A percentile compares a stretch with the other conserved stretches of the same genome.
Conservation (phyloP, 2,888 invertebrate genomes). For the Euproctis similis region DNA sequence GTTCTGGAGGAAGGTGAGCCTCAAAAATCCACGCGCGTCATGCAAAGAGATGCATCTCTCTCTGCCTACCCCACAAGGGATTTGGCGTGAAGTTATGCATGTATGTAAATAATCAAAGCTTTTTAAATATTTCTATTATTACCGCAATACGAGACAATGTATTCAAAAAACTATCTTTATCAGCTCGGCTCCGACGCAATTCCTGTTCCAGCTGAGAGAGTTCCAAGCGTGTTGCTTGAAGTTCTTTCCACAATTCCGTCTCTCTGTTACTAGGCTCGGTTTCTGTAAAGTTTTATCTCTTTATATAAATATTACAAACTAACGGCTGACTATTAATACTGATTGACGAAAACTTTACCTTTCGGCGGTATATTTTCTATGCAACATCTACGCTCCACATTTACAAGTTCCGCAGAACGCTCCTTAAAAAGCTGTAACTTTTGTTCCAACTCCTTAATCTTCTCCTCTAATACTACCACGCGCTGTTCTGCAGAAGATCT, state of each 20-base stretch:
- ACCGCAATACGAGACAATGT: constrained; percentile 68
- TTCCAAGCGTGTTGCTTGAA: constrained; percentile 48
- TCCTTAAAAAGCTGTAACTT: constrained; percentile 38
- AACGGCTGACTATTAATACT: no score
- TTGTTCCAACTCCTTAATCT: constrained; percentile 44
- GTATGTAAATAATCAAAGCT: not conserved
- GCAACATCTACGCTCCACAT: constrained; percentile 45
- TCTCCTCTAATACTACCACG: constrained; percentile 35
- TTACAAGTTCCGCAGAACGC: constrained; percentile 44
- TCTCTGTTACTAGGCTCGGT: constrained; percentile 61
- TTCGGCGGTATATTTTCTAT: constrained; percentile 54
- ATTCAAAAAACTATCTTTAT: constrained; percentile 68
- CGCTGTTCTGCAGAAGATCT: constrained; percentile 30
- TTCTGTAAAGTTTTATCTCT: constrained; percentile 36
- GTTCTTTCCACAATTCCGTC: constrained; percentile 67
- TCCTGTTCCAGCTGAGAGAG: constrained; percentile 55
- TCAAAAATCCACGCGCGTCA: no score
- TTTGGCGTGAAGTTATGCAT: no score
- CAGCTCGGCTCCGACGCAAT: constrained; percentile 51
- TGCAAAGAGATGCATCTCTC: no score
- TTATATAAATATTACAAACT: not conserved
- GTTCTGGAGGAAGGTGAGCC: no score
- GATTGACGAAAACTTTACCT: constrained; percentile 36
- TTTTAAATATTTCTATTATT: constrained; percentile 8
- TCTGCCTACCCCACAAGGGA: no score